phyloP scores from a whole-genome alignment of 2,797 vertebrate species.

The Cryptoprocta ferox region DNA sequence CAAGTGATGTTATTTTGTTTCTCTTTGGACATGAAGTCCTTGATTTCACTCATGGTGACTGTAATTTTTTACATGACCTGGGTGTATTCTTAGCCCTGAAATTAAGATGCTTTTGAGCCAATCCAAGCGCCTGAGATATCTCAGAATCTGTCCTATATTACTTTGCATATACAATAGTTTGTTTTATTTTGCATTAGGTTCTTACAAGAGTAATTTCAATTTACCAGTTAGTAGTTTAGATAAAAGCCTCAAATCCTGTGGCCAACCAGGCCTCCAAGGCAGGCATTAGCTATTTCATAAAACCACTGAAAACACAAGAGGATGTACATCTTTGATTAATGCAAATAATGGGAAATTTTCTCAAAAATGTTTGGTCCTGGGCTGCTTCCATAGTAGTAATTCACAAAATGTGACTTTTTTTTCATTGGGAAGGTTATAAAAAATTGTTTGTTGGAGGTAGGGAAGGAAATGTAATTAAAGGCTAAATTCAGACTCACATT shows the following conservation, averaged over 20 bases:
- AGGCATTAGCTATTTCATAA: conserved; percentile 65
- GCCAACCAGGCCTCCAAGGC: neutral
- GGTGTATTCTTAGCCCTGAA: conserved; percentile 65
- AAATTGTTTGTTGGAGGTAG: conserved; percentile 89
- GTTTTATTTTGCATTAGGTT: conserved; percentile 70
- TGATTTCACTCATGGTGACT: neutral
- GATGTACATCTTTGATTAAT: conserved; percentile 76
- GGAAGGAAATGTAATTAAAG: conserved; percentile 89
- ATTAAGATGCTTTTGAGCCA: conserved; percentile 73
- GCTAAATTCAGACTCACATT: conserved; percentile 87
- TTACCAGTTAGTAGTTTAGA: conserved; percentile 74
- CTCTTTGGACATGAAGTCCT: conserved; percentile 49
- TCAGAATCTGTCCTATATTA: conserved; percentile 71
- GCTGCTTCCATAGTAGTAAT: conserved; percentile 84
- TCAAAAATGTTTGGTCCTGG: conserved; percentile 82
- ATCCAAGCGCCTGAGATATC: conserved; percentile 61
- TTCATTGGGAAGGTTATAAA: conserved; percentile 85
- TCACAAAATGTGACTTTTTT: conserved; percentile 85
- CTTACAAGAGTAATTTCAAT: conserved; percentile 75
- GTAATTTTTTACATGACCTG: conserved; percentile 52
- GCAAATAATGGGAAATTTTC: conserved; percentile 86
- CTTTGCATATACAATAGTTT: conserved; percentile 50
- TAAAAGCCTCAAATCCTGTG: conserved; percentile 71
- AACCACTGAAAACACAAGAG: conserved; percentile 57
- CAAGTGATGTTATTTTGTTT: conserved; percentile 75